These are phyloP conservation scores for Euplagia quadripunctaria DNA, from an alignment of 2,888 invertebrate species.

Conservation along the genomic window DNA sequence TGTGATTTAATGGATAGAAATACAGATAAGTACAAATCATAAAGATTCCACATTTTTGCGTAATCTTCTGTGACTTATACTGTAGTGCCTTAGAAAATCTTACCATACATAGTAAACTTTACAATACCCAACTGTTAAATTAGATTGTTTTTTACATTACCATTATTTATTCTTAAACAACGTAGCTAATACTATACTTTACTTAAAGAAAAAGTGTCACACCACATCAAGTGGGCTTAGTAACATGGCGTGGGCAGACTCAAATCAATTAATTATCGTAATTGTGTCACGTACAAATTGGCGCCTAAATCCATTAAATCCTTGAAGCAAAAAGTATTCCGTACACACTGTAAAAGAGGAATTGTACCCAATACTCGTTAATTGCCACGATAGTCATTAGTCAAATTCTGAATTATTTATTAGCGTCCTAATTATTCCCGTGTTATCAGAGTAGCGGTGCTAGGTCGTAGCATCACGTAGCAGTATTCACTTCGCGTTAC, in stretches of 20 bases:
- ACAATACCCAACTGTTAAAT: too few relatives aligned
- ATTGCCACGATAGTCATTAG: constrained; percentile 44
- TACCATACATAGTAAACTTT: too few relatives aligned
- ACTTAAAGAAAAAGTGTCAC: neutral
- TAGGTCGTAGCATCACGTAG: constrained; percentile 18
- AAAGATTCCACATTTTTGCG: too few relatives aligned
- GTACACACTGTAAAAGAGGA: constrained; percentile 14
- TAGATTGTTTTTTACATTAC: too few relatives aligned
- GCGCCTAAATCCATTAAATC: constrained; percentile 17
- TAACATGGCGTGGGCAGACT: constrained; percentile 11
- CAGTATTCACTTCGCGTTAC: constrained; percentile 51
- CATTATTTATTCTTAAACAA: neutral
- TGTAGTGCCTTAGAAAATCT: too few relatives aligned
- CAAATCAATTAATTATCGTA: constrained; percentile 24
- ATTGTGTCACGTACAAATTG: constrained; percentile 25
- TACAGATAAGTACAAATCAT: too few relatives aligned
- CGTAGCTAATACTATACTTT: neutral
- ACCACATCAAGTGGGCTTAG: neutral
- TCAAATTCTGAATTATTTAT: constrained; percentile 60
- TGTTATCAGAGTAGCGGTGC: constrained; percentile 48
- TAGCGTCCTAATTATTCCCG: constrained; percentile 44
- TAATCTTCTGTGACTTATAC: too few relatives aligned
- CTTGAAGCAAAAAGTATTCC: constrained; percentile 17
- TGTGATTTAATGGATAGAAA: too few relatives aligned
- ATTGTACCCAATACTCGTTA: constrained; percentile 20